Base-by-base conservation (phyloP, 2,797 vertebrate genomes). In the Xenopus petersii region DNA sequence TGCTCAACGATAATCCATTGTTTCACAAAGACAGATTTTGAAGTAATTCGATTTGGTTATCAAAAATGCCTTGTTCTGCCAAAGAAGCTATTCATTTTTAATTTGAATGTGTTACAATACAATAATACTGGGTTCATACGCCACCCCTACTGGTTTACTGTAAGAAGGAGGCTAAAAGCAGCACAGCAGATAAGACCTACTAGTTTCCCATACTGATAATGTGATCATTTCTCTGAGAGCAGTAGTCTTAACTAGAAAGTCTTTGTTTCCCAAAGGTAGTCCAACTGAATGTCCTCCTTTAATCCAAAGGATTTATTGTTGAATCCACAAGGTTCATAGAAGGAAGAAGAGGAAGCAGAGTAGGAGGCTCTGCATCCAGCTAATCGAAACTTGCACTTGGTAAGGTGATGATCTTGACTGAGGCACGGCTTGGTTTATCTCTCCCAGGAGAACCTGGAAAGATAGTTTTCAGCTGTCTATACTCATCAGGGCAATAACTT, bases 361-460 rank as follows among this genome's bases (percentile, higher is more conserved):
- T 83, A 82, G 91, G 92, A 87, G 82, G 82, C 86, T 93, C 91
- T 89, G 89, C 89, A 87, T 88, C 84, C 80, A 86, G 88, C 89
- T 86, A 80, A 90, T 90, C 74, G 82, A 89, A 91, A 92, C 93
- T 94, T 92, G 92, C 91, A 93, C 93, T 91, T 95, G 86, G 91
- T 92, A 93, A 93, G 91, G 92, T 91, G 95, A 96, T 92, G 92
- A 94, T 96, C 93, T 97, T 96, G 93, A 94, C 94, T 98, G 96
- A 98, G 97, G 97, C 97, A 98, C 97, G 93, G 96, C 96, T 97
- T 94, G 97, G 97, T 98, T 95, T 98, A 93, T 95, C 94, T 89
- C 91, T 89, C 94, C 95, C 94, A 96, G 96, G 92, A 88, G 90
- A 89, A 91, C 94, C 95, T 96, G 94, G 94, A 94, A 95, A 95